phyloP scores from a whole-genome alignment of 2,888 invertebrate genomes.

The Melinaea marsaeus region DNA sequence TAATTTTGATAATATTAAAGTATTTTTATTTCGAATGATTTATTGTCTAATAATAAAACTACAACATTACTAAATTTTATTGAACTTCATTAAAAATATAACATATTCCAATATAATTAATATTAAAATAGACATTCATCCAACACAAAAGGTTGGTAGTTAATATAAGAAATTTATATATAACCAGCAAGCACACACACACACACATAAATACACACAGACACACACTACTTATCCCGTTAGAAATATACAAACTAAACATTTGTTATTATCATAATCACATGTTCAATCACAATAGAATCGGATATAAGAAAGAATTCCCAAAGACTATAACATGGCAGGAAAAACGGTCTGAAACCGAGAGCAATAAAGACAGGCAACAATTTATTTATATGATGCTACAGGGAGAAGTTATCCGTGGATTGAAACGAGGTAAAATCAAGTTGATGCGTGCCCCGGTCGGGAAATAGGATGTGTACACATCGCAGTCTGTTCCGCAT shows the following conservation, averaged over 20 bases:
- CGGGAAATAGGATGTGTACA: constrained; percentile 13
- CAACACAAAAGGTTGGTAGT: too few relatives aligned
- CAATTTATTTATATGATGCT: constrained; percentile 78
- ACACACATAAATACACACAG: constrained; percentile 1
- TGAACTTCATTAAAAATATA: too few relatives aligned
- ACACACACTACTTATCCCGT: neutral
- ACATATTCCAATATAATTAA: too few relatives aligned
- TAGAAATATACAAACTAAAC: constrained; percentile 3
- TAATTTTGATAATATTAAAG: too few relatives aligned
- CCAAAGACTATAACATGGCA: constrained; percentile 63
- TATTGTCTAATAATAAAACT: too few relatives aligned
- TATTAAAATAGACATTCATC: too few relatives aligned
- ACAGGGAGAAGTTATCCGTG: constrained; percentile 71
- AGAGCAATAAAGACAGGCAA: constrained; percentile 73
- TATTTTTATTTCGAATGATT: too few relatives aligned
- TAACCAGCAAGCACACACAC: too few relatives aligned
- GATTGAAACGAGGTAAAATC: constrained; percentile 68
- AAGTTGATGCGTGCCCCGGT: constrained; percentile 64
- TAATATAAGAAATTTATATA: too few relatives aligned
- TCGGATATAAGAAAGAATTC: constrained; percentile 61
- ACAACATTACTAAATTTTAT: too few relatives aligned
- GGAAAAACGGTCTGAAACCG: constrained; percentile 69
- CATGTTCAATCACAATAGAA: constrained; percentile 65
- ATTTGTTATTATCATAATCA: constrained; percentile 61
- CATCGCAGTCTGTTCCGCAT: neutral